Evolutionary conservation across 2,888 invertebrate genomes (phyloP), one percentile per base, ranked within the genome.

Genomic region (Microctonus aethiopoides): DNA sequence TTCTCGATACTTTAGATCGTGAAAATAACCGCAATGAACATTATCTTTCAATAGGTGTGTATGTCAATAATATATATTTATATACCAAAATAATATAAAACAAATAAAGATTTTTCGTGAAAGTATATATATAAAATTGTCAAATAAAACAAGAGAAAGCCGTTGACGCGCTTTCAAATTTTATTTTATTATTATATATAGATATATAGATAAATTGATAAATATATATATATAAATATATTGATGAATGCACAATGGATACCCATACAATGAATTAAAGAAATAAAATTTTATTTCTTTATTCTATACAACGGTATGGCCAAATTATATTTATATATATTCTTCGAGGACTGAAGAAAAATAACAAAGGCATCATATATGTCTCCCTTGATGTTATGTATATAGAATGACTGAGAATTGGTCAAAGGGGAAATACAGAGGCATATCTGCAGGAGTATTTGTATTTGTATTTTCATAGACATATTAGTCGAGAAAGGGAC

Each of bases 41-140:
- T 26, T 22, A 24, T 41, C 61, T 24, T 13, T 54, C 11, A 3
- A 24, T 4, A 46, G 2, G 46, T 36, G 10, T 36, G 10, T 9
- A 36, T 36, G 1, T 36, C 3, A 29, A 36, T 36, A 36, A 9
- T 9, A 46, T 46, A 46, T 46, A 46, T 32, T 32, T 32, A 57
- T 32, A 32, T 57, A 26, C 16, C 54, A n/a, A 13, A n/a, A 57
- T 29, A 60, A 39, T 34, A 39, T 39, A 22, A 22, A 34, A 39
- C 39, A 60, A 60, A 60, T 24, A 20, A 36, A 36, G 2, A 62
- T 46, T 46, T 46, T 62, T 62, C 46, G 61, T 62, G 61, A 62
- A 62, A 62, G 61, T 41, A 26, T n/a, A n/a, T n/a, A n/a, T n/a
- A n/a, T 26, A 29, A n/a, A 61, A 61, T 26, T 61, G 16, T 24